Evolutionary conservation across 2,888 invertebrate genomes (phyloP), one percentile per base, ranked within the genome.

Genomic region (Pomacea canaliculata): DNA sequence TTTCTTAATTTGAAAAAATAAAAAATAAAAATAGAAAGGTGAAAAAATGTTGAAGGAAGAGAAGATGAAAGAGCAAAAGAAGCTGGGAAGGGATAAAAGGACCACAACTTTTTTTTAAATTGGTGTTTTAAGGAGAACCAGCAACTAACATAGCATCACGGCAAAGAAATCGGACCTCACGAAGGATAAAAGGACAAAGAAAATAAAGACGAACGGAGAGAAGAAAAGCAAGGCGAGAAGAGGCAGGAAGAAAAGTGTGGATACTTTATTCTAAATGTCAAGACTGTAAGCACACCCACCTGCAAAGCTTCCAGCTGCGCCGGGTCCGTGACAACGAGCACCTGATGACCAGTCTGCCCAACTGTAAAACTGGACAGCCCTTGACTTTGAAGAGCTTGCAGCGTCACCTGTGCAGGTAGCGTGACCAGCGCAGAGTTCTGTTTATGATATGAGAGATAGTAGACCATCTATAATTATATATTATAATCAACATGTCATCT

Each of bases 281-380:
- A 37, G 37, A 37, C 37, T 37, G 37, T 37, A 37, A 63, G n/a
- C 12, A 19, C 12, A 7, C 63, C 19, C 18, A 80, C 89, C 85
- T 89, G 88, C 74, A 89, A 78, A 62, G 85, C 85, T 73, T 88
- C 87, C 62, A 89, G 83, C 76, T 88, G 88, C 48, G 85, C 81
- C 3, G 88, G 87, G 80, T 89, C 89, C 13, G 89, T 88, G 51
- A 89, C 87, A 13, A 89, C 88, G 78, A 84, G 83, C 56, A 89
- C 87, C 77, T 89, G 89, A 74, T 88, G 87, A 71, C 87, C 86
- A 46, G 84, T 82, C 49, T 87, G 87, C 1, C 85, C 84, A 18
- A 87, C 79, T 18, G 86, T 84, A 73, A 88, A 82, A 46, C 83
- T 82, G 12, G 86, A 83, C 48, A 87, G 82, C 3, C 86, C 85